phyloP scores from a whole-genome alignment of 2,888 invertebrate species.

The Noctua comes region DNA sequence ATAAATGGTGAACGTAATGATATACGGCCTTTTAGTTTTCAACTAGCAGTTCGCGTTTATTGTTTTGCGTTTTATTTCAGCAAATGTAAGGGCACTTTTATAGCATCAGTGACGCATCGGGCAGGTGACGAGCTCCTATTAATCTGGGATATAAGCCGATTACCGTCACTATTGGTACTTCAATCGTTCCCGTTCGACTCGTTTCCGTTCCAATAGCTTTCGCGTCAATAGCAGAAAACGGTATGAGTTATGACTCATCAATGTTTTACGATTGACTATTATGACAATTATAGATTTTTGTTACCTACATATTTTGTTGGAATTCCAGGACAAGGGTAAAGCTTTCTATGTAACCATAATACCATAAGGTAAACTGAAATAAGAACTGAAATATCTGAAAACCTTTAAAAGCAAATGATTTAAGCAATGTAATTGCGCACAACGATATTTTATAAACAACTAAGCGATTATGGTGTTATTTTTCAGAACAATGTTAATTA shows the following conservation, averaged over 20 bases:
- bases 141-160: slow-evolving; percentile 58
- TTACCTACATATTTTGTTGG: slow-evolving; percentile 30
- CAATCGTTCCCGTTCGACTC: slow-evolving; percentile 54
- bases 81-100: slow-evolving; percentile 40
- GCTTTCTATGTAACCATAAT: not conserved
- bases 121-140: slow-evolving; percentile 61
- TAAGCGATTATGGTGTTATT: not conserved
- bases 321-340: slow-evolving; percentile 43
- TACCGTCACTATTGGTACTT: slow-evolving; percentile 52
- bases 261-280: slow-evolving; percentile 52
- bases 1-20: not conserved
- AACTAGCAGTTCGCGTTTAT: slow-evolving; percentile 31
- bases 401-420: not conserved
- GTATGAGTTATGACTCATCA: slow-evolving; percentile 55
- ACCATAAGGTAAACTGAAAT: not conserved
- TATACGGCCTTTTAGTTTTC: not conserved
- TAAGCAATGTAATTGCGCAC: not conserved
- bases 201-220: slow-evolving; percentile 58
- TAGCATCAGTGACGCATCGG: slow-evolving; percentile 50
- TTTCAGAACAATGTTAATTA: not conserved
- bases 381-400: not conserved
- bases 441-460: no score
- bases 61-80: slow-evolving; percentile 46
- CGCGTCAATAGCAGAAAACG: slow-evolving; percentile 51
- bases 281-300: slow-evolving; percentile 44